Evolutionary conservation across 2,797 vertebrate species (phyloP), one percentile per base, ranked within the genome.

Genomic region (Pyrrhura leucotis): DNA sequence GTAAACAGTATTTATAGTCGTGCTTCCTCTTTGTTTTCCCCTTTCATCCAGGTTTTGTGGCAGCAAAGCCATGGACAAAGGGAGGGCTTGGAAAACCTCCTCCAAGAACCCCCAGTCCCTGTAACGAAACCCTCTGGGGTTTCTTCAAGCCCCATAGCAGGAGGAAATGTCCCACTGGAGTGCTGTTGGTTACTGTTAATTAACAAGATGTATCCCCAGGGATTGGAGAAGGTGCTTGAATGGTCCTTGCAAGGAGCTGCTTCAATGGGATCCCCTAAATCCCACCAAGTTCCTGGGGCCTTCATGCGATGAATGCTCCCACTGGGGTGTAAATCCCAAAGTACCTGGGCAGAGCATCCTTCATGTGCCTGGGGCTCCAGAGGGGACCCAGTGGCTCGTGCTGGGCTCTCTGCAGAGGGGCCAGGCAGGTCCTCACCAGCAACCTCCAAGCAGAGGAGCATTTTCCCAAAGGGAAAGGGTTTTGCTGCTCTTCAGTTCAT

Each of bases 351-450:
- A 77, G 73, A 83, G 35, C 31, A 31, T 25, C 73, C 40, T 71
- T 61, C 66, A 21, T 45, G 17, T 4, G 53, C 40, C 68, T n/a
- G 39, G 48, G 66, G 48, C 69, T 87, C 48, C 3, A 1, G 59
- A 35, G 45, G 12, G 16, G 54, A 22, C 15, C 40, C 3, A 0
- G 37, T 3, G 45, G 25, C 47, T 15, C 2, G 0, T 54, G 14
- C 26, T 4, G 14, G 31, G 47, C 11, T 22, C 7, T n/a, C 69
- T 53, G 33, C 54, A 44, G 85, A 48, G 14, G 63, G 44, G 68
- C 37, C 73, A 42, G 68, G 68, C 13, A 44, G 35, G 61, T 66
- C 63, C 75, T 80, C 59, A 45, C 23, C 75, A 53, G 39, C 33
- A 53, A 10, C 13, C 50, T 86, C 45, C 8, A 19, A 1, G 47